Base-by-base conservation (phyloP, 2,113 vertebrate genomes). In the Hylia prasina region DNA sequence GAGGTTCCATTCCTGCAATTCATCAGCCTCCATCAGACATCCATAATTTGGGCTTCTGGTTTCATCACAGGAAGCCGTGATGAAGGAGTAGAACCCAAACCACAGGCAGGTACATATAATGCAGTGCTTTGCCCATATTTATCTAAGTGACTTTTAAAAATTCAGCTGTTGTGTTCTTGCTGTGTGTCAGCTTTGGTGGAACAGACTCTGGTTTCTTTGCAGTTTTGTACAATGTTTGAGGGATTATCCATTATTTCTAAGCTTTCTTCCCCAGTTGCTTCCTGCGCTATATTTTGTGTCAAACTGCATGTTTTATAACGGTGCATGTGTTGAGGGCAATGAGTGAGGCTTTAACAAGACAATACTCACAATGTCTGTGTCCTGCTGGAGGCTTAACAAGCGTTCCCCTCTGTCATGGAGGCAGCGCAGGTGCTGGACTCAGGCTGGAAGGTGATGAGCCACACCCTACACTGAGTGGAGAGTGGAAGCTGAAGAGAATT, bases 391-490 rank as follows among this genome's bases (percentile, higher is more conserved):
- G 40, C 35, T 64, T 51, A 35, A 11, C 8, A 56, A 48, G 10
- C 24, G 37, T 14, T 35, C 30, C 30, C 30, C 35, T 54, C 33
- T 13, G 6, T 6, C 25, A 68, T 40, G 23, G 15, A 73, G 19
- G 40, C 42, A 56, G 40, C 0, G 2, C 44, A 39, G 45, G 30
- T n/a, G 24, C 40, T 70, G n/a, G 50, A 48, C 40, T 77, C 9
- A 21, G n/a, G 21, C 68, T 84, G 77, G 40, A 57, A 58, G 31
- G 51, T 31, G 65, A 51, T 47, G 31, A 73, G 27, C 50, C 37
- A 82, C 39, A 22, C 31, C 19, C 37, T 35, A 8, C 24, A 48
- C 0, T 0, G 24, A n/a, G 27, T 1, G 11, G 21, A 65, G 0
- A 58, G 33, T 0, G 0, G 39, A 75, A 78, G 35, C 15, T 54